phyloP scores from a whole-genome alignment of 2,113 vertebrate genomes.

The Sula dactylatra region DNA sequence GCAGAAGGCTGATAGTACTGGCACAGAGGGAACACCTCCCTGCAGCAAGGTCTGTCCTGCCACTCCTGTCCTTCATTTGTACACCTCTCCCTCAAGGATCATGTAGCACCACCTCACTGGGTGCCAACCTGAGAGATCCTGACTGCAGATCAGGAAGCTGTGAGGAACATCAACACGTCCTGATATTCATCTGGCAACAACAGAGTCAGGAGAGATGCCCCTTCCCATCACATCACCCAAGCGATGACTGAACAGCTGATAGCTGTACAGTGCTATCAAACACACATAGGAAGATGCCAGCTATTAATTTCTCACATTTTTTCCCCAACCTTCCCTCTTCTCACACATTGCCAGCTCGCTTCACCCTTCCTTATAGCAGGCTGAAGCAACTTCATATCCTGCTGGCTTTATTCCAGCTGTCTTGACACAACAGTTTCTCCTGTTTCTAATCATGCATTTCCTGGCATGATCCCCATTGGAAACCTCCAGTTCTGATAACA shows the following conservation, averaged over 20 bases:
- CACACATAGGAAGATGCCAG: background rate
- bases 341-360: background rate
- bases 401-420: background rate
- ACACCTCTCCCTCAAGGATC: background rate
- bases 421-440: slow-evolving; percentile 35
- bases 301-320: background rate
- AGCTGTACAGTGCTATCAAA: background rate
- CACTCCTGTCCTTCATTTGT: background rate
- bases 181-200: background rate
- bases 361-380: background rate
- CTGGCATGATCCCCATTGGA: slow-evolving; percentile 3
- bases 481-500: slow-evolving; percentile 42
- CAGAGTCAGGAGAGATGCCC: background rate
- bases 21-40: background rate
- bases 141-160: background rate
- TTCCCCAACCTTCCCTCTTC: background rate
- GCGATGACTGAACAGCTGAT: background rate
- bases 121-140: background rate
- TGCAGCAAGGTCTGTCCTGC: background rate
- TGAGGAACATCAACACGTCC: background rate
- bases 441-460: background rate
- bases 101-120: accelerated
- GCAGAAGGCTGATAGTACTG: background rate
- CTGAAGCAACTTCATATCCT: background rate
- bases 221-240: background rate